A percentile compares a stretch with the other conserved stretches of the same genome.
phyloP scores from a whole-genome alignment of 1,140 invertebrate genomes.

The Saccostrea glomerata region DNA sequence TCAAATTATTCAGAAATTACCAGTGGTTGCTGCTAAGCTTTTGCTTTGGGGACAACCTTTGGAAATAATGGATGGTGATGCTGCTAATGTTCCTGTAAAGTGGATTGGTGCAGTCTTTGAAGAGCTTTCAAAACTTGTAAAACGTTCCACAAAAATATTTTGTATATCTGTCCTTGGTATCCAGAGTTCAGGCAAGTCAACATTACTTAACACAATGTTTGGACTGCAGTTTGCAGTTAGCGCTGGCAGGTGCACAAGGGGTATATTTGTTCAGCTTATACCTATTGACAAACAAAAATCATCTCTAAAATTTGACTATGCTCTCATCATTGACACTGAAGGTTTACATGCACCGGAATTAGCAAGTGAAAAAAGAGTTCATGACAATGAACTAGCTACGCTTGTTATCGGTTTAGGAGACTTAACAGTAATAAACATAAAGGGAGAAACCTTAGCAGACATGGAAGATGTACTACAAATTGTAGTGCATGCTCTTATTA shows the following conservation, averaged over 20 bases:
- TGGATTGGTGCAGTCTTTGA: background rate
- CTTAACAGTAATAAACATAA: too few species aligned
- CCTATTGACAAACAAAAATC: background rate
- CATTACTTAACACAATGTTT: too few species aligned
- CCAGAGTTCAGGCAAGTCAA: too few species aligned
- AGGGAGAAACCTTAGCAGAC: too few species aligned
- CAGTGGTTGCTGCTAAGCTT: constrained; percentile 16
- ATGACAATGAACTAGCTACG: constrained; percentile 27
- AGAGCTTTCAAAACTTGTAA: background rate
- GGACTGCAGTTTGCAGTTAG: too few species aligned
- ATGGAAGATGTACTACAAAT: background rate
- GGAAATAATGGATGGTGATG: constrained; percentile 49
- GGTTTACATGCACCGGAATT: constrained; percentile 43
- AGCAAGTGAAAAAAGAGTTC: background rate
- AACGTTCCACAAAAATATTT: too few species aligned
- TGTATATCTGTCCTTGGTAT: constrained; percentile 42
- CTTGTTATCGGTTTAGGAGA: too few species aligned
- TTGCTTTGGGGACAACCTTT: constrained; percentile 24
- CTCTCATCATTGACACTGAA: constrained; percentile 47
- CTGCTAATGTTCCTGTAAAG: constrained; percentile 24
- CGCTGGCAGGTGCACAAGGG: constrained; percentile 19
- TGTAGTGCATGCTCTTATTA: background rate
- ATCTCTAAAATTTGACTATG: constrained; percentile 19
- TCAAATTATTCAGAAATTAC: too few species aligned
- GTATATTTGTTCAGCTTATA: constrained; percentile 26